Percentiles rank a stretch among this genome's conserved stretches.
Evolutionary conservation across 2,113 vertebrate species (phyloP).

Genomic region (Laticauda laticaudata): DNA sequence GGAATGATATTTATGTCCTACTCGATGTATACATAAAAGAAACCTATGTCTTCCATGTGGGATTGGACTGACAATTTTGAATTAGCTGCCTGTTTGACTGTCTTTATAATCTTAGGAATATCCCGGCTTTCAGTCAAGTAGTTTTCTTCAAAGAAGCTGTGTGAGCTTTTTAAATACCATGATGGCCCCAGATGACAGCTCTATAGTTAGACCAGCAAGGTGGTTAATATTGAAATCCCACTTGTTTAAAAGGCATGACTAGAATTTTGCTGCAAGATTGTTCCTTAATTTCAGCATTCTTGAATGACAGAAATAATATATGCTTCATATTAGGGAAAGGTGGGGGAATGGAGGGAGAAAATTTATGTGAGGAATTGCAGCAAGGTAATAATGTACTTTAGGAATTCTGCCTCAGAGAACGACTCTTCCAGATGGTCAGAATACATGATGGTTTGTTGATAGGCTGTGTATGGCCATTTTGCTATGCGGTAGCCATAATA

Average conservation of each 20-base stretch:
- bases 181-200: not conserved
- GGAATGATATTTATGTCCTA: not conserved
- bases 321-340: not conserved
- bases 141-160: conserved; percentile 42
- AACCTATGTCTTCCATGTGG: not conserved
- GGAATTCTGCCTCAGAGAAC: not conserved
- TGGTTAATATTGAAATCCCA: conserved; percentile 50
- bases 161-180: conserved; percentile 54
- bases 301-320: rapidly evolving
- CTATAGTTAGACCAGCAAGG: conserved; percentile 22
- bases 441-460: conserved; percentile 7
- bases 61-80: not conserved
- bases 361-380: rapidly evolving
- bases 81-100: conserved; percentile 2
- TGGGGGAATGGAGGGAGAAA: rapidly evolving
- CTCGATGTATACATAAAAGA: not conserved
- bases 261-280: conserved; percentile 45
- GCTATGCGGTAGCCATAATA: not conserved
- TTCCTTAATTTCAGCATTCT: conserved; percentile 29
- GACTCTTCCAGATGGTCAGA: conserved; percentile 4
- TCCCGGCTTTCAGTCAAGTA: rapidly evolving
- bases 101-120: conserved; percentile 18
- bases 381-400: not conserved
- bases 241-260: conserved; percentile 56
- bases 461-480: conserved; percentile 23